Conservation (phyloP, 2,888 invertebrate genomes). For the Ferrisia virgata region DNA sequence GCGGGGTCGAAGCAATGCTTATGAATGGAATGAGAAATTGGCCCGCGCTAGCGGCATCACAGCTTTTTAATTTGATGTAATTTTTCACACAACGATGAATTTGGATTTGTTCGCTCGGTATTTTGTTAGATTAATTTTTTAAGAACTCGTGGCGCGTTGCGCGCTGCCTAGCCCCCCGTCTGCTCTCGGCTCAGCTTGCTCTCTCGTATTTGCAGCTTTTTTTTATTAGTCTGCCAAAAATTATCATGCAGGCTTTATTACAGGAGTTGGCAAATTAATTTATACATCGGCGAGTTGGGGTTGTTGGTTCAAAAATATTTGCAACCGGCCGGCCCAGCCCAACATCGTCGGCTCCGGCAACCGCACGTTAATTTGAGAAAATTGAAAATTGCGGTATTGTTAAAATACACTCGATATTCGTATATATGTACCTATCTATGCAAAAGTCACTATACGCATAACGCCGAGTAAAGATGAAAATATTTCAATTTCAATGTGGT, state of each 20-base stretch:
- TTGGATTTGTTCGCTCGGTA: neutral
- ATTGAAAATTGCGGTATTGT: neutral
- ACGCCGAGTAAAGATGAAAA: neutral
- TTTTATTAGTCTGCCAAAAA: neutral
- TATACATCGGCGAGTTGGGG: neutral
- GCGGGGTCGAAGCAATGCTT: neutral
- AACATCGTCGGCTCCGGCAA: neutral
- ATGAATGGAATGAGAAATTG: slow-evolving; percentile 39
- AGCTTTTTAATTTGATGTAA: slow-evolving; percentile 36
- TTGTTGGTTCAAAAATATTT: neutral
- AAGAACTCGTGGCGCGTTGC: neutral
- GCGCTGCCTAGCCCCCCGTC: no score
- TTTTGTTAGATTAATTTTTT: neutral
- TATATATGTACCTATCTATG: neutral
- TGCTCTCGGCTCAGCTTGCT: neutral
- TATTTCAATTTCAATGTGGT: neutral
- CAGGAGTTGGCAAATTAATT: neutral
- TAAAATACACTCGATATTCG: neutral
- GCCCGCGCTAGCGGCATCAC: slow-evolving; percentile 24
- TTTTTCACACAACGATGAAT: slow-evolving; percentile 36
- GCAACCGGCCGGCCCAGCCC: neutral
- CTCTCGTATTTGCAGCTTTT: neutral
- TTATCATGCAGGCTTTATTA: neutral
- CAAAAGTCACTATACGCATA: no score
- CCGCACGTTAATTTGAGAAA: neutral